Base-by-base conservation (phyloP, 2,113 vertebrate species). In the Corythoichthys intestinalis region DNA sequence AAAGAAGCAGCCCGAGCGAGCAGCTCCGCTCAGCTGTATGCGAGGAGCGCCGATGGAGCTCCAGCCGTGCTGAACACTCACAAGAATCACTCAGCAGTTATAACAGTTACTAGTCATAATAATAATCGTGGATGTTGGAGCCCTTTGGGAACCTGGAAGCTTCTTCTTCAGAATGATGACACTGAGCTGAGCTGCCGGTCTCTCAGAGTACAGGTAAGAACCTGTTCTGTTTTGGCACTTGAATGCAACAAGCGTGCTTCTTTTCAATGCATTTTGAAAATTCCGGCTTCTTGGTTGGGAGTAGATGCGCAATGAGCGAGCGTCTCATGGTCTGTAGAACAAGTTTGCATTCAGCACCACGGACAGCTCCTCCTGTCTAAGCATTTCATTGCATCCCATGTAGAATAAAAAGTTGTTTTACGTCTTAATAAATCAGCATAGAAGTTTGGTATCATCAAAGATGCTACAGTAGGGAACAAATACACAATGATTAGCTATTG, bases 311-410 rank as follows among this genome's bases (percentile, higher is more conserved):
- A 8, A 53, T 53, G 15, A 2, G 28, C 28, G 20, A 44, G 9
- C 41, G 3, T 44, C 41, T 44, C 41, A 1, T 44, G 6, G 9
- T 28, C 41, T 1, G 49, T 0, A 41, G 13, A 7, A 39, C 37
- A 52, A 48, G 15, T 58, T 58, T 58, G 48, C 17, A 38, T 66
- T 66, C 65, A 66, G 65, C 50, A 66, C 65, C 65, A 54, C 48
- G 65, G 65, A 66, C 65, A 66, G 65, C 65, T 66, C 65, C 50
- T 4, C 17, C 3, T 2, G 6, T 46, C 11, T 0, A 7, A 28
- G 44, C 4, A 4, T 28, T 47, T n/a, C 41, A 14, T 28, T 46
- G 60, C 39, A 28, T 63, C 5, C 2, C 5, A 2, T 47, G 41
- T n/a, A 47, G 12, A 8, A 47, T 6, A 48, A 63, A 48, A 63